Evolutionary conservation across 2,113 vertebrate genomes (phyloP).

Genomic region (Ranitomeya imitator): DNA sequence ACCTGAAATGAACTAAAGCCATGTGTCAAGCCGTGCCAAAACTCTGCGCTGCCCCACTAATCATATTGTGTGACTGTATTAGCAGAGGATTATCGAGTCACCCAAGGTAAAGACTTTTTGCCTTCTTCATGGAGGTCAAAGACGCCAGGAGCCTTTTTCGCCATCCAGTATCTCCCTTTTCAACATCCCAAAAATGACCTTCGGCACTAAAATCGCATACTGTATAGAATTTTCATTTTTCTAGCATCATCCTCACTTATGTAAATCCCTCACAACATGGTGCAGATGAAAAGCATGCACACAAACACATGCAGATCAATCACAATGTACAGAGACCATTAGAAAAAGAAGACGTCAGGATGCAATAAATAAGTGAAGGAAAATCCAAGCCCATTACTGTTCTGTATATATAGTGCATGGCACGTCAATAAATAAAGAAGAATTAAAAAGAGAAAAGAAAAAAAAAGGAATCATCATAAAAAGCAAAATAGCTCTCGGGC

Average conservation of each 20-base stretch:
- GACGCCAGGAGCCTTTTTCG: not conserved
- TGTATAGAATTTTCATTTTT: not conserved
- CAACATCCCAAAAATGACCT: not conserved
- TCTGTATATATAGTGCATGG: not conserved
- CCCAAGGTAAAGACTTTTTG: conserved; percentile 42
- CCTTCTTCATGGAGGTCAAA: conserved; percentile 29
- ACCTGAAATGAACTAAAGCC: conserved; percentile 46
- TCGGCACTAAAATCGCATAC: not conserved
- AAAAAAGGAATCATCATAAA: not conserved
- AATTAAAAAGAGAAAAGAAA: not conserved
- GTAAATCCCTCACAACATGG: not conserved
- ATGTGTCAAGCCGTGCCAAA: conserved; percentile 29
- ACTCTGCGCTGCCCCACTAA: conserved; percentile 31
- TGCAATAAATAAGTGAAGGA: too few relatives aligned
- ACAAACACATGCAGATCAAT: not conserved
- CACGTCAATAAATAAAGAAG: not conserved
- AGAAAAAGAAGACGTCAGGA: too few relatives aligned
- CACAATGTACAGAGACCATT: too few relatives aligned
- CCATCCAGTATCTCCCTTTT: not conserved
- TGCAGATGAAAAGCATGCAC: conserved; percentile 27
- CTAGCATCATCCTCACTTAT: not conserved
- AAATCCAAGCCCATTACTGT: too few relatives aligned
- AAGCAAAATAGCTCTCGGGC: not conserved
- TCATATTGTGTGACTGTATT: conserved; percentile 41
- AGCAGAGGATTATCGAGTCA: conserved; percentile 38